Percentiles rank a stretch among this genome's conserved stretches.
phyloP scores from a whole-genome alignment of 2,888 invertebrate species.

The Hypolimnas misippus region DNA sequence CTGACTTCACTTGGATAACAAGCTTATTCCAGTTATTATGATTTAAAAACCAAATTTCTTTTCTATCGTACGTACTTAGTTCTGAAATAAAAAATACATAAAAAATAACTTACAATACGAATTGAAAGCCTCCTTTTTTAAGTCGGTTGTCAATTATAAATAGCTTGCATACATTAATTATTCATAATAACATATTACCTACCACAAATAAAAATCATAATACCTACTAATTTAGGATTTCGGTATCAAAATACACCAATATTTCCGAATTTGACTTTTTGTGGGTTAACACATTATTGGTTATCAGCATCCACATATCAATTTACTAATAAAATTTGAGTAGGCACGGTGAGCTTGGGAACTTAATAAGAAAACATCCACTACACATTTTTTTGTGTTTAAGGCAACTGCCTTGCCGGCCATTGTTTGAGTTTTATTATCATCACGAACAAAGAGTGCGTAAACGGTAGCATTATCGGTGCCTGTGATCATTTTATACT shows the following conservation, averaged over 20 bases:
- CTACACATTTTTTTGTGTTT: conserved; percentile 65
- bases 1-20: no score
- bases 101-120: no score
- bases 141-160: no score
- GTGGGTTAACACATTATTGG: conserved; percentile 14
- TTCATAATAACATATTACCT: no score
- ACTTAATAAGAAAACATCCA: conserved; percentile 66
- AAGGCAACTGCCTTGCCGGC: conserved; percentile 66
- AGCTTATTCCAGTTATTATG: no score
- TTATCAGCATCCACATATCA: conserved; percentile 34
- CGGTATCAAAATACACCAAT: not conserved
- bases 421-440: conserved; percentile 81
- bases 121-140: no score
- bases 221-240: no score
- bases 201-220: no score
- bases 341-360: conserved; percentile 54
- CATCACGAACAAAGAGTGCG: conserved; percentile 74
- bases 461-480: conserved; percentile 83
- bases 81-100: no score
- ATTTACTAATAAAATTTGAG: conserved; percentile 39
- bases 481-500: conserved; percentile 78
- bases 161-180: no score
- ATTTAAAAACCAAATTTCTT: no score
- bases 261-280: not conserved
- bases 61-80: no score